Evolutionary conservation across 1,140 invertebrate genomes (phyloP), one percentile per base, ranked within the genome.

Genomic region (Drosophila kohkoa): DNA sequence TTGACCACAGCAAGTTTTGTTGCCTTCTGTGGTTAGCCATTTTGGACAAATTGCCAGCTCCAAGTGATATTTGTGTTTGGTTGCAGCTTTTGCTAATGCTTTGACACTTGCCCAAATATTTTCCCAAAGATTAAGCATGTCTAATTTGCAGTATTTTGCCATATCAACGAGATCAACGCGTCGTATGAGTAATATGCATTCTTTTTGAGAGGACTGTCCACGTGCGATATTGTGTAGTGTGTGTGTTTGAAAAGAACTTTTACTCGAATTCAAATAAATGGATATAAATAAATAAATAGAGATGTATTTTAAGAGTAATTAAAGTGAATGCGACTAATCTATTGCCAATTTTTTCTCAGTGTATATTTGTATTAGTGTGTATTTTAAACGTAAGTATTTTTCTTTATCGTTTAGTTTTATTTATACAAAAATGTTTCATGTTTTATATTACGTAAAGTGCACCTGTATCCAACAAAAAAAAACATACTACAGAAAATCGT

Each of bases 271-370:
- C 62, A 58, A 66, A 60, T 60, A 58, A 55, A 65, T 55, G 20
- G 41, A 62, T 74, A 62, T 1, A 62, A 77, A 62, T 1, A 45
- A 66, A 65, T 46, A 38, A 52, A 80, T 57, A 32, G 11, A 73
- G 43, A 64, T 35, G 25, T 48, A 48, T 20, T 49, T 52, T 5
- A 62, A 38, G 6, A 41, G 35, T 57, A 35, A 65, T 25, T 10
- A 38, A 75, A 65, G 74, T 74, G 62, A 69, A 88, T 88, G 83
- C 77, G 83, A 85, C 85, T 91, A 91, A 74, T 91, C 91, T 92
- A 92, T 92, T 92, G 91, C 91, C 91, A 92, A 92, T 92, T 92
- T 92, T 92, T 92, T 92, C 91, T 92, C 91, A 83, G 78, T 88
- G 82, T 91, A 81, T 78, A 77, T 77, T 87, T 87, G 88, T 81